Percentiles rank a stretch among this genome's conserved stretches.
phyloP scores from a whole-genome alignment of 2,797 vertebrate species.

The Lagorchestes hirsutus region DNA sequence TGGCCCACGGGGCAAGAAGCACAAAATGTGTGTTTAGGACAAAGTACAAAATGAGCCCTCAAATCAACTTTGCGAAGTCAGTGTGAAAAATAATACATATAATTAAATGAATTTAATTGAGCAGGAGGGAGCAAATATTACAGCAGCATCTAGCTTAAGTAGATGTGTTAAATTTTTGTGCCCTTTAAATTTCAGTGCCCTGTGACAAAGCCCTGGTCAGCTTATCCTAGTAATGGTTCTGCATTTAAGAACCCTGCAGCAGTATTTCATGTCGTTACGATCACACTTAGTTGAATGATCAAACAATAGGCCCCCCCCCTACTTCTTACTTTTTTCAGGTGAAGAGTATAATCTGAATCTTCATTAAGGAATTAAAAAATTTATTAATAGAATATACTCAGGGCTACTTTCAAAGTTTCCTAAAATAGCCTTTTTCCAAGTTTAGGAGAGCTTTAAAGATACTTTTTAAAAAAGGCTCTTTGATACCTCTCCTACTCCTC shows the following conservation, averaged over 20 bases:
- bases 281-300: not conserved
- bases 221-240: not conserved
- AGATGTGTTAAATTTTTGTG: not conserved
- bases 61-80: not conserved
- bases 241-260: accelerated
- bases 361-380: not conserved
- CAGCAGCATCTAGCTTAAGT: not conserved
- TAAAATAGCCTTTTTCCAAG: not conserved
- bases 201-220: not conserved
- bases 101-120: not conserved
- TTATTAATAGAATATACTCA: not conserved
- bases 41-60: not conserved
- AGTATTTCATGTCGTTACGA: not conserved
- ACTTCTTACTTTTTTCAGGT: not conserved
- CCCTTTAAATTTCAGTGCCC: not conserved
- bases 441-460: not conserved
- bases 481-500: constrained; percentile 5
- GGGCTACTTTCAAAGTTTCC: not conserved
- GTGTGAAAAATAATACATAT: not conserved
- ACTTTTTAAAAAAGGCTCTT: not conserved
- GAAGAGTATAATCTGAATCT: not conserved
- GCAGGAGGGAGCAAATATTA: not conserved
- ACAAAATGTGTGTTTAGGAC: not conserved
- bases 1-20: not conserved
- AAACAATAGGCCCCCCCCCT: not conserved